phyloP scores from a whole-genome alignment of 2,888 invertebrate genomes.

The Brachynemurus nebulosus region DNA sequence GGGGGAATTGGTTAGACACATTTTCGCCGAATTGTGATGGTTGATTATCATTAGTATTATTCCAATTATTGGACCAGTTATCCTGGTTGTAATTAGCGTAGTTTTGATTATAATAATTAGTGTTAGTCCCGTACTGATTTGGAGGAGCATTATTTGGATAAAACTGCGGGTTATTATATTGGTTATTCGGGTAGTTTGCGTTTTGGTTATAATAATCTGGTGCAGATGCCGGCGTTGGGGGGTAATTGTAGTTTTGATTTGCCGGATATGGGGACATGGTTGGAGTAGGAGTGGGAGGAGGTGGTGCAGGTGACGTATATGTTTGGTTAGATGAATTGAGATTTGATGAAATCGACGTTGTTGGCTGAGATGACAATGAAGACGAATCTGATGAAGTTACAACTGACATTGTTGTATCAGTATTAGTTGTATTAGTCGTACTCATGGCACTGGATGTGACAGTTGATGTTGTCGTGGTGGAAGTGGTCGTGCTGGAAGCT shows the following conservation, averaged over 20 bases:
- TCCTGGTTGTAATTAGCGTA: slow-evolving; percentile 11
- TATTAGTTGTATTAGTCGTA: too few species aligned
- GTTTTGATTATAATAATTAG: slow-evolving; percentile 8
- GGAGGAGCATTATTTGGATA: slow-evolving; percentile 2
- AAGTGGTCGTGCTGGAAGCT: too few species aligned
- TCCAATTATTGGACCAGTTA: slow-evolving; percentile 4
- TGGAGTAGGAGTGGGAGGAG: slow-evolving; percentile 13
- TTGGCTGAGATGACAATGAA: slow-evolving; percentile 27
- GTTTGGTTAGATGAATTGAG: slow-evolving; percentile 21
- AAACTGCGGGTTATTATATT: slow-evolving; percentile 1
- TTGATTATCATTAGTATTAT: slow-evolving; percentile 19
- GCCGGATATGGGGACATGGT: slow-evolving; percentile 3
- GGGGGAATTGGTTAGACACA: too few species aligned
- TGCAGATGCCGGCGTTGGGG: neutral
- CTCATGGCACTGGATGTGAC: too few species aligned
- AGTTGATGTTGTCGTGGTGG: too few species aligned
- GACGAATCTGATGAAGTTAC: too few species aligned
- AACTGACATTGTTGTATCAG: too few species aligned
- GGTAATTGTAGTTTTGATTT: slow-evolving; percentile 9
- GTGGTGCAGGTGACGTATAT: slow-evolving; percentile 11
- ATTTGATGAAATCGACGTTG: slow-evolving; percentile 37
- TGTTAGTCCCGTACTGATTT: neutral
- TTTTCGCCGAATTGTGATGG: neutral
- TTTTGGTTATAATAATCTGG: slow-evolving; percentile 5
- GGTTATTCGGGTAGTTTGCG: slow-evolving; percentile 5